Evolutionary conservation across 2,888 invertebrate genomes (phyloP).

Genomic region (Lycia hirtaria): DNA sequence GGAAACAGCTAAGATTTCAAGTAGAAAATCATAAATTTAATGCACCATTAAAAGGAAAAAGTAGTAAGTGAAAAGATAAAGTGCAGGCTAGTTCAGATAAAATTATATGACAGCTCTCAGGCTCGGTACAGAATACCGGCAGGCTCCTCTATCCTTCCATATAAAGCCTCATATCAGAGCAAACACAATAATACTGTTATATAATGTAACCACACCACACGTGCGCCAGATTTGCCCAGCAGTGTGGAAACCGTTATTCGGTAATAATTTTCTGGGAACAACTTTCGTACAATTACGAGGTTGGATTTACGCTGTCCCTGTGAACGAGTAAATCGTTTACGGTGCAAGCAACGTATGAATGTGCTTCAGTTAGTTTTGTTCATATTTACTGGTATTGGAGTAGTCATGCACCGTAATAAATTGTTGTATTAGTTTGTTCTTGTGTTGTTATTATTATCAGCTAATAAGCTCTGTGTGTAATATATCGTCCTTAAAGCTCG

Average conservation of each 20-base stretch:
- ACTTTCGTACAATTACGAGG: slow-evolving; percentile 24
- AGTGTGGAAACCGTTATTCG: slow-evolving; percentile 25
- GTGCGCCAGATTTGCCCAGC: slow-evolving; percentile 20
- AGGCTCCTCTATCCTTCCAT: neutral
- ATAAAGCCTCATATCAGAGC: slow-evolving; percentile 22
- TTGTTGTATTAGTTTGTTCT: neutral
- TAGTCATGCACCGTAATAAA: neutral
- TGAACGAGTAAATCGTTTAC: slow-evolving; percentile 4
- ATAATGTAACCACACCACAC: slow-evolving; percentile 21
- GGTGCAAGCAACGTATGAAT: slow-evolving; percentile 3
- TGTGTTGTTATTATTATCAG: no score
- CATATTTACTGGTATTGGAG: neutral
- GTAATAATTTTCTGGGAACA: slow-evolving; percentile 23
- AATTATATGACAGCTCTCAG: no score
- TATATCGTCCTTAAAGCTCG: no score
- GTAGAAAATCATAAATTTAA: no score
- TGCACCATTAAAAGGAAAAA: no score
- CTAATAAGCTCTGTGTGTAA: no score
- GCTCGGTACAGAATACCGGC: neutral
- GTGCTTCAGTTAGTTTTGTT: neutral
- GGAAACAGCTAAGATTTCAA: no score
- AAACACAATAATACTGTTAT: slow-evolving; percentile 25
- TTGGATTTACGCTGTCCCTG: slow-evolving; percentile 14
- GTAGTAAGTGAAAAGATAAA: no score
- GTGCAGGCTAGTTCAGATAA: no score